Percentiles rank a stretch among this genome's conserved stretches.
Evolutionary conservation across 2,888 invertebrate genomes (phyloP).

Genomic region (Onthophagus sagittarius): DNA sequence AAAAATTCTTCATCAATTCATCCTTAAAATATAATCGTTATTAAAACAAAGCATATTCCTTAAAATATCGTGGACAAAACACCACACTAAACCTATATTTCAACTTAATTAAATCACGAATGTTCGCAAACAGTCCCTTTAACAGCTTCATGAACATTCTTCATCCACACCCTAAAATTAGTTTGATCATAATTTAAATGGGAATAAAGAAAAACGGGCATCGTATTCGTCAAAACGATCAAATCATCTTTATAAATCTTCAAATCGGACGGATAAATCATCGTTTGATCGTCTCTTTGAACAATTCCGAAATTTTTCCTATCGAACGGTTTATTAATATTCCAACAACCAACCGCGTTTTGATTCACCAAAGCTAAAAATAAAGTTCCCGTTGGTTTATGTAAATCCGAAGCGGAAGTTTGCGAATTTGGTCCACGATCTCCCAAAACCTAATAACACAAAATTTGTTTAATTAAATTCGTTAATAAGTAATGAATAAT

Average conservation of each 20-base stretch:
- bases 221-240: constrained; percentile 65
- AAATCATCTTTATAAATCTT: constrained; percentile 60
- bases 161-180: constrained; percentile 63
- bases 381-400: constrained; percentile 57
- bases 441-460: constrained; percentile 53
- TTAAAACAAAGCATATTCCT: no score
- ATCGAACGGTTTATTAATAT: constrained; percentile 52
- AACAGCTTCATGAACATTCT: constrained; percentile 45
- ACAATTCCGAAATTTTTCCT: constrained; percentile 55
- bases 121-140: constrained; percentile 42
- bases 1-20: no score
- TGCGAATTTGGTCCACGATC: constrained; percentile 63
- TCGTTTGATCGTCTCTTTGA: constrained; percentile 54
- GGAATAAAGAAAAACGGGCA: constrained; percentile 65
- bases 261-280: constrained; percentile 72
- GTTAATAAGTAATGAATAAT: constrained; percentile 16
- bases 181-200: constrained; percentile 55
- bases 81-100: no score
- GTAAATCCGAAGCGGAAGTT: constrained; percentile 65
- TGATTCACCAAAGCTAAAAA: constrained; percentile 69
- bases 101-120: neutral
- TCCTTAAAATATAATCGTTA: no score
- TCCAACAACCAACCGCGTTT: constrained; percentile 75
- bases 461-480: neutral
- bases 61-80: no score